Conservation (phyloP, 2,797 vertebrate genomes). For the Alfaro cultratus region DNA sequence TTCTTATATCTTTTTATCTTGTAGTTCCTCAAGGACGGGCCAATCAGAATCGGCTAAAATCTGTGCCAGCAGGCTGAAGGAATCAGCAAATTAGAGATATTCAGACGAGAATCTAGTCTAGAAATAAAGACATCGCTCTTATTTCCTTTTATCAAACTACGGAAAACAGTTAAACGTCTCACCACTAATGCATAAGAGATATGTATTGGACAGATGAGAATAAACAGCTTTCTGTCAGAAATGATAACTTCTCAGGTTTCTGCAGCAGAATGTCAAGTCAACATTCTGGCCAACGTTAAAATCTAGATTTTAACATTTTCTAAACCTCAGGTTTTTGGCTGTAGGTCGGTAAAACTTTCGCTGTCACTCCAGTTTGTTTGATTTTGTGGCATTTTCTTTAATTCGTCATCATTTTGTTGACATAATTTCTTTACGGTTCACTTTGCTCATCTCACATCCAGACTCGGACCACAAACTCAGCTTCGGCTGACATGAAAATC, state of each 20-base stretch:
- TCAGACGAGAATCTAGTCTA: background rate
- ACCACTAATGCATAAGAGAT: background rate
- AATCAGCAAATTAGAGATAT: background rate
- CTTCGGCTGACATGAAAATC: constrained; percentile 9
- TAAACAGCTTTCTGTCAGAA: background rate
- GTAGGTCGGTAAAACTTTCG: background rate
- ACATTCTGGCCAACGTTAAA: too few relatives aligned
- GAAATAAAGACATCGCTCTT: background rate
- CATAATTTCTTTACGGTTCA: background rate
- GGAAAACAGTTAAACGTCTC: background rate
- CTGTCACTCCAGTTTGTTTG: constrained; percentile 1
- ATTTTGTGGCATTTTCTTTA: constrained; percentile 27
- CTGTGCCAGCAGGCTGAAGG: background rate
- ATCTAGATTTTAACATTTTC: background rate
- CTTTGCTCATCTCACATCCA: background rate
- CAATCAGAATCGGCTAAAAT: background rate
- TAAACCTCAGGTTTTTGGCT: background rate
- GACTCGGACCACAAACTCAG: background rate
- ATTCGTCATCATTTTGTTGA: background rate
- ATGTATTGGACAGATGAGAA: background rate
- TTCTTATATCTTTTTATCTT: background rate
- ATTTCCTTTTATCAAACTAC: background rate
- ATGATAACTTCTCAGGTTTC: background rate
- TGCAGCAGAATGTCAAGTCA: background rate
- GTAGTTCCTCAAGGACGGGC: background rate